Conservation (phyloP, 2,888 invertebrate species). For the Leptothorax acervorum region DNA sequence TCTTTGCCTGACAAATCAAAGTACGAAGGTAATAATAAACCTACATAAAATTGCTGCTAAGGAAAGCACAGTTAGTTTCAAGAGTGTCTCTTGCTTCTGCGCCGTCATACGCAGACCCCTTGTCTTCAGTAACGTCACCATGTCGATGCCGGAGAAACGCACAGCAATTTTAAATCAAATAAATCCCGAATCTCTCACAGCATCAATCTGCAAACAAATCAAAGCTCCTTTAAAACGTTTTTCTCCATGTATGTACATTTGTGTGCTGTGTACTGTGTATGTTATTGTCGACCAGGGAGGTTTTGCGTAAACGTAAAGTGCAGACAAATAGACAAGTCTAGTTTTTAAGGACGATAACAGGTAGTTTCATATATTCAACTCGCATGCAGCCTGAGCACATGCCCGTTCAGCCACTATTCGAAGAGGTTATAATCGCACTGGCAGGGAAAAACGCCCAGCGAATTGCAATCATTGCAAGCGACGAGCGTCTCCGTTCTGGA, state of each 20-base stretch:
- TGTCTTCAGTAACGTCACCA: constrained; percentile 83
- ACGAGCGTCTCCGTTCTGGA: not conserved
- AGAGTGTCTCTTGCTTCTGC: constrained; percentile 93
- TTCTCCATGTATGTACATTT: too few relatives aligned
- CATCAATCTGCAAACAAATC: constrained; percentile 31
- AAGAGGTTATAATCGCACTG: constrained; percentile 33
- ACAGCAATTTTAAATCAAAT: constrained; percentile 53
- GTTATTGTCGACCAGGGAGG: too few relatives aligned
- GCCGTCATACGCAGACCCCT: constrained; percentile 87
- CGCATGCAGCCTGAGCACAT: constrained; percentile 12
- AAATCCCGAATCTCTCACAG: not conserved
- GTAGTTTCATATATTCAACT: not conserved
- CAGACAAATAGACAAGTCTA: not conserved
- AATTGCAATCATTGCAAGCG: not conserved
- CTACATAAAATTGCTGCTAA: constrained; percentile 97
- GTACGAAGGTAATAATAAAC: constrained; percentile 83
- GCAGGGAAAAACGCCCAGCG: not conserved
- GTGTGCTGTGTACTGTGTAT: too few relatives aligned
- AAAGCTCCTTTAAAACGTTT: not conserved
- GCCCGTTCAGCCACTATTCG: not conserved
- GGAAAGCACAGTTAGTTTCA: constrained; percentile 95
- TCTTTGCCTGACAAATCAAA: not conserved
- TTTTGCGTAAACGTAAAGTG: too few relatives aligned
- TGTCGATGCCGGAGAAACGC: constrained; percentile 64
- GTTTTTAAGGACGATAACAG: not conserved